A percentile compares a stretch with the other conserved stretches of the same genome.
These are phyloP conservation scores for Musca domestica DNA, from an alignment of 1,140 invertebrate genomes.

Conservation along the genomic window DNA sequence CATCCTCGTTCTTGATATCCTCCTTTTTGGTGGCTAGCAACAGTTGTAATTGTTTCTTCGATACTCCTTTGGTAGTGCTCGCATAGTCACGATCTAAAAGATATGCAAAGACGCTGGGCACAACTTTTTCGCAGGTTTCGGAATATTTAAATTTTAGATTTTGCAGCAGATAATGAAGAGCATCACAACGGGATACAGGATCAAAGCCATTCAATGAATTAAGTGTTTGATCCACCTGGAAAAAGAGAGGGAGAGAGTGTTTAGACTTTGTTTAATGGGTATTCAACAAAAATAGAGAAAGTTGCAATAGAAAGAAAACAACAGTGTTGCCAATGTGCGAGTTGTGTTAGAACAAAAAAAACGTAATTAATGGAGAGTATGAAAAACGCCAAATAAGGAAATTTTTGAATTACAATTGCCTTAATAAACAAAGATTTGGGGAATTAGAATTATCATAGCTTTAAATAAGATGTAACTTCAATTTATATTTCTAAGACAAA, in stretches of 20 bases:
- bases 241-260: slow-evolving; percentile 1
- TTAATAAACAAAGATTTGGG: too few relatives aligned
- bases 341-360: too few relatives aligned
- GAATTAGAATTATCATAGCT: too few relatives aligned
- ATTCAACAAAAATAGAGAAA: too few relatives aligned
- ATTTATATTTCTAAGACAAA: too few relatives aligned
- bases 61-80: slow-evolving; percentile 27
- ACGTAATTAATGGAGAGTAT: too few relatives aligned
- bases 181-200: slow-evolving; percentile 48
- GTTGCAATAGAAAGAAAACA: too few relatives aligned
- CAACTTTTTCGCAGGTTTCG: slow-evolving; percentile 50
- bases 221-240: slow-evolving; percentile 49
- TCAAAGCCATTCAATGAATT: slow-evolving; percentile 45
- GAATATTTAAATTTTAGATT: slow-evolving; percentile 51
- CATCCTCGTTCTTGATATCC: slow-evolving; percentile 41
- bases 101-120: slow-evolving; percentile 41
- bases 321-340: too few relatives aligned
- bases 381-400: too few relatives aligned
- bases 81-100: slow-evolving; percentile 39
- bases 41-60: slow-evolving; percentile 31
- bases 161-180: slow-evolving; percentile 46
- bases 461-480: too few relatives aligned
- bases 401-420: too few relatives aligned
- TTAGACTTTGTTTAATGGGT: too few relatives aligned
- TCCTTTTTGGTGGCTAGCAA: slow-evolving; percentile 38